These are phyloP conservation scores for Semnornis frantzii DNA, from an alignment of 2,113 vertebrate genomes.

Conservation along the genomic window DNA sequence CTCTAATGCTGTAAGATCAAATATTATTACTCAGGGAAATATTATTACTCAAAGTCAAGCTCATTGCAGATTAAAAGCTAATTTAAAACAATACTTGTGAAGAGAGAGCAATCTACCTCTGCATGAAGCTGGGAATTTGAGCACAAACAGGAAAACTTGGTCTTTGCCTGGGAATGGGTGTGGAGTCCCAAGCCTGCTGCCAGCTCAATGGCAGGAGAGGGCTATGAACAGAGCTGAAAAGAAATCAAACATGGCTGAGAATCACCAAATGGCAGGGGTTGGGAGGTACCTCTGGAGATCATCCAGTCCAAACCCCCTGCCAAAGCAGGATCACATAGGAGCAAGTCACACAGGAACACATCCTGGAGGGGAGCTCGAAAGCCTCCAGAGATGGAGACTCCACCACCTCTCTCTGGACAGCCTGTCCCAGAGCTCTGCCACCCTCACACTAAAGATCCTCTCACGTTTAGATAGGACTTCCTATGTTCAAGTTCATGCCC, in stretches of 20 bases:
- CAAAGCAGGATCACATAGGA: too few relatives aligned
- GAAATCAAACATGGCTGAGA: not conserved
- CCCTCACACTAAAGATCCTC: too few relatives aligned
- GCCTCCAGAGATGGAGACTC: too few relatives aligned
- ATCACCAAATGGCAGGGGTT: too few relatives aligned
- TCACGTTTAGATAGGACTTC: too few relatives aligned
- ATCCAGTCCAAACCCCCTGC: too few relatives aligned
- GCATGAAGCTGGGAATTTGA: not conserved
- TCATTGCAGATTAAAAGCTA: slow-evolving; percentile 1
- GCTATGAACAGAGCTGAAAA: not conserved
- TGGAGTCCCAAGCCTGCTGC: not conserved
- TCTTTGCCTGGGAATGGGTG: not conserved
- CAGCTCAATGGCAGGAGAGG: not conserved
- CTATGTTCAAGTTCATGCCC: too few relatives aligned
- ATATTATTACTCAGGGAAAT: not conserved
- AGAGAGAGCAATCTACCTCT: not conserved
- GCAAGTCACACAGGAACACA: too few relatives aligned
- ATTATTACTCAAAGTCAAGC: not conserved
- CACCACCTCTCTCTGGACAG: too few relatives aligned
- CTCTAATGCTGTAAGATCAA: not conserved
- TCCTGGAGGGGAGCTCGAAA: too few relatives aligned
- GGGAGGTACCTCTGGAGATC: too few relatives aligned
- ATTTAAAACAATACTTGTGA: slow-evolving; percentile 1
- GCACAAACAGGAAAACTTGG: not conserved
- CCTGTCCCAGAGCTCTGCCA: too few relatives aligned